Conservation (phyloP, 2,888 invertebrate species). For the Tricholauxania praeusta region DNA sequence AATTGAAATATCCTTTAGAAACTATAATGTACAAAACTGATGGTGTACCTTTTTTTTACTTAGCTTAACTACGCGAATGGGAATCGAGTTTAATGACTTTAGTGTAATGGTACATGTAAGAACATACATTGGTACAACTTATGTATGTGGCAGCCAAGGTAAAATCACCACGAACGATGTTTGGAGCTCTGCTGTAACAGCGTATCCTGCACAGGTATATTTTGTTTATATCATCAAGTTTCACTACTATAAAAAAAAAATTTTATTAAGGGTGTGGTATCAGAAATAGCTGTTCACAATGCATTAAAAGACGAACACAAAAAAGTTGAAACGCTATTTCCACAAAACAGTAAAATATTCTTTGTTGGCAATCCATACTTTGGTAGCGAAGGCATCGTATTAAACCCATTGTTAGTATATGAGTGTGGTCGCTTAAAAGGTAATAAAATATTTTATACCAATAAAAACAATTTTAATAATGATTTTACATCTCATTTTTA, state of each 20-base stretch:
- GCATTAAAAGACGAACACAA: constrained; percentile 62
- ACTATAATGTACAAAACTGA: background rate
- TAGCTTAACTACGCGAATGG: constrained; percentile 72
- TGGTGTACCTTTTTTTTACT: no score
- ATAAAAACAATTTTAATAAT: background rate
- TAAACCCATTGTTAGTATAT: constrained; percentile 63
- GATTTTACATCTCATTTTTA: constrained; percentile 38
- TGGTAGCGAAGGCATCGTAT: constrained; percentile 82
- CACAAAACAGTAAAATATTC: constrained; percentile 77
- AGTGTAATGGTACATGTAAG: constrained; percentile 78
- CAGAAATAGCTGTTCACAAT: constrained; percentile 60
- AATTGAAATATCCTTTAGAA: constrained; percentile 48
- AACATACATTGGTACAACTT: constrained; percentile 78
- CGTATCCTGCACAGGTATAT: constrained; percentile 72
- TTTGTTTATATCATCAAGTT: background rate
- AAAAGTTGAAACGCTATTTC: constrained; percentile 74
- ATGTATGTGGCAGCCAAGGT: constrained; percentile 73
- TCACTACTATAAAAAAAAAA: background rate
- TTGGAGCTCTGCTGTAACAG: constrained; percentile 75
- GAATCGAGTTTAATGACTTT: constrained; percentile 81
- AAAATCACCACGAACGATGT: constrained; percentile 77
- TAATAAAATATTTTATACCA: constrained; percentile 35
- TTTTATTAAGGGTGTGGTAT: constrained; percentile 67
- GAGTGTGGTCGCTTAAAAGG: constrained; percentile 63
- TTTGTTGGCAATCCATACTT: constrained; percentile 84